Percentiles rank a stretch among this genome's conserved stretches.
These are phyloP conservation scores for Esox lucius DNA, from an alignment of 2,797 vertebrate species.

Conservation along the genomic window DNA sequence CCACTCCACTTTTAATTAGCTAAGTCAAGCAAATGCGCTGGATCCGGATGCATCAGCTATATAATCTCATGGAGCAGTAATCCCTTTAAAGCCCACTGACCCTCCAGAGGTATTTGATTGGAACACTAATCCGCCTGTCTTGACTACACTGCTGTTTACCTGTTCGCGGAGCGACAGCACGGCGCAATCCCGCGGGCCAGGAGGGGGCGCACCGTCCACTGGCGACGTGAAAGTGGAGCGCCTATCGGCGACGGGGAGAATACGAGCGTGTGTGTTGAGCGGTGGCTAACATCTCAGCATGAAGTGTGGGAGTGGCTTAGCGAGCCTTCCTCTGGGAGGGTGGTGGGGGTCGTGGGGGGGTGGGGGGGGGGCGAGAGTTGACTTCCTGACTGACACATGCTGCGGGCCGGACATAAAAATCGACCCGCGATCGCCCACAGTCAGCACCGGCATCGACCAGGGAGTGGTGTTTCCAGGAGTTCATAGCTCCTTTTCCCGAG, in stretches of 20 bases:
- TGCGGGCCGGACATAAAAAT: background rate
- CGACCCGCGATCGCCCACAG: background rate
- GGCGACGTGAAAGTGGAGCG: too few relatives aligned
- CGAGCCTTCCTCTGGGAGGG: too few relatives aligned
- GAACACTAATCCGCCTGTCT: conserved; percentile 33
- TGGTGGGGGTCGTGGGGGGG: too few relatives aligned
- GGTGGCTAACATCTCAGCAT: too few relatives aligned
- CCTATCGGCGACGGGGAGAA: too few relatives aligned
- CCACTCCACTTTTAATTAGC: conserved; percentile 48
- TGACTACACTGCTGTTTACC: conserved; percentile 13
- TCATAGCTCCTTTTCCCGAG: background rate
- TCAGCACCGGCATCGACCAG: background rate
- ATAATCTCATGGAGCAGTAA: conserved; percentile 38
- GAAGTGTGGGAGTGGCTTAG: too few relatives aligned
- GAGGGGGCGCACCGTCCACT: too few relatives aligned
- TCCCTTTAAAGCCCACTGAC: conserved; percentile 44
- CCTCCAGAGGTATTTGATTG: conserved; percentile 33
- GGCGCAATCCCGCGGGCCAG: too few relatives aligned
- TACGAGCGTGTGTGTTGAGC: too few relatives aligned
- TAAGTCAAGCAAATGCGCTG: conserved; percentile 36
- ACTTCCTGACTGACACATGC: background rate
- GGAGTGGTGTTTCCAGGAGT: background rate
- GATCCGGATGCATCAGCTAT: conserved; percentile 23
- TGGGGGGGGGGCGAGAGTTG: background rate
- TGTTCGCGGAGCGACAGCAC: background rate